Evolutionary conservation across 2,797 vertebrate genomes (phyloP).

Genomic region (Babyrousa celebensis): DNA sequence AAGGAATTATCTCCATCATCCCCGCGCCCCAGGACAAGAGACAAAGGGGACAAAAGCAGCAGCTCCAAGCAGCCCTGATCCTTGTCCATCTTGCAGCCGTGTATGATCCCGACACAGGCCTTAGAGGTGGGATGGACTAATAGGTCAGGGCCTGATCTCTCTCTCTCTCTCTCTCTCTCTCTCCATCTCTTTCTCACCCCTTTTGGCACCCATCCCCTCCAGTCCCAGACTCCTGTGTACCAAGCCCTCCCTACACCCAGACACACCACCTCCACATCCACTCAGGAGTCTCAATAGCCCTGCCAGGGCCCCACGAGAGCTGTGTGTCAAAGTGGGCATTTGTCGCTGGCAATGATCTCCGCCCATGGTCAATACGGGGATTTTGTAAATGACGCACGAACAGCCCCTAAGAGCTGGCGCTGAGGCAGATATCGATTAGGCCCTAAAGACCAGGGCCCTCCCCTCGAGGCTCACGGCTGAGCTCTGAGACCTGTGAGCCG

Average conservation of each 20-base stretch:
- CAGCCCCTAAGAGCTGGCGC: slow-evolving; percentile 45
- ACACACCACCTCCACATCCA: not conserved
- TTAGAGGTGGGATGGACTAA: not conserved
- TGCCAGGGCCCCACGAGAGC: not conserved
- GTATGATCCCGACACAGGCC: not conserved
- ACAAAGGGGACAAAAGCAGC: not conserved
- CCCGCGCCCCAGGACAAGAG: not conserved
- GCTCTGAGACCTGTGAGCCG: not conserved
- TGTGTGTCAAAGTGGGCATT: slow-evolving; percentile 20
- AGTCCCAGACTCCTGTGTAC: not conserved
- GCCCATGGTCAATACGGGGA: slow-evolving; percentile 64
- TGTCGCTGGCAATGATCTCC: slow-evolving; percentile 70
- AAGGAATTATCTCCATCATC: not conserved
- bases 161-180: not conserved
- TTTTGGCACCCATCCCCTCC: not conserved
- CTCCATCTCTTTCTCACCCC: too few relatives aligned
- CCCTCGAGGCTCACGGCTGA: not conserved
- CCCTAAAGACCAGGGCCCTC: too few relatives aligned
- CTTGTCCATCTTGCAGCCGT: not conserved
- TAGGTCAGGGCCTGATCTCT: not conserved
- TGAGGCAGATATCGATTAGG: slow-evolving; percentile 69
- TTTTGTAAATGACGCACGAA: slow-evolving; percentile 74
- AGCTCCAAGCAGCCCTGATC: not conserved
- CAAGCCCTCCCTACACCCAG: not conserved
- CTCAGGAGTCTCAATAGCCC: not conserved